Evolutionary conservation across 2,797 vertebrate species (phyloP), one percentile per base, ranked within the genome.

Genomic region (Centropyge bicolor): DNA sequence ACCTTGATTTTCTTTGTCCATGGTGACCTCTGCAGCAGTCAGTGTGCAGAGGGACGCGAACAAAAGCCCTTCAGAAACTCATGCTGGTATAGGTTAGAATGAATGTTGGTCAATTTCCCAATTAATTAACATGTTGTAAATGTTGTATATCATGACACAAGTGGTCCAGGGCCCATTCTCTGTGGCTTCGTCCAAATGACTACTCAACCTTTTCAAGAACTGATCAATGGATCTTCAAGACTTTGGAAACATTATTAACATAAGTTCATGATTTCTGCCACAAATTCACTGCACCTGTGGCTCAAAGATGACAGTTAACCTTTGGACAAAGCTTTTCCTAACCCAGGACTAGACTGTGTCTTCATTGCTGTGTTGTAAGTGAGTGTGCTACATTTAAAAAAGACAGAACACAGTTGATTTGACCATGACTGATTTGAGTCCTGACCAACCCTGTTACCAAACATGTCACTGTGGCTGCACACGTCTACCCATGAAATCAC

Each of bases 401-500:
- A 46, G 56, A 55, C 54, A 38, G 19, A 55, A 40, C 14, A 60
- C 14, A 5, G n/a, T 49, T 62, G 55, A 61, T 73, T 70, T 40
- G 46, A 69, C 43, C 12, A 2, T n/a, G 56, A 59, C 57, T 73
- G 35, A 78, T 70, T 19, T 35, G 27, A 22, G 41, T 11, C 61
- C 40, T 40, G 35, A 36, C 27, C 16, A 60, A 43, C n/a, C 59
- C 20, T 48, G 56, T 64, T 70, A 41, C 52, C 38, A 27, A 56
- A 27, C n/a, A 62, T 36, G 55, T 71, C 51, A 40, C 51, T 70
- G 61, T 60, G 66, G 36, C n/a, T 78, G 56, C 63, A 78, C 73
- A 75, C 17, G 74, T 64, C 40, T 57, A 75, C 41, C 67, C 64
- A 52, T 76, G 65, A 64, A 70, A 79, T 76, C 69, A 67, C 51